A percentile compares a stretch with the other conserved stretches of the same genome.
phyloP scores from a whole-genome alignment of 2,888 invertebrate genomes.

The Poecilus cupreus region DNA sequence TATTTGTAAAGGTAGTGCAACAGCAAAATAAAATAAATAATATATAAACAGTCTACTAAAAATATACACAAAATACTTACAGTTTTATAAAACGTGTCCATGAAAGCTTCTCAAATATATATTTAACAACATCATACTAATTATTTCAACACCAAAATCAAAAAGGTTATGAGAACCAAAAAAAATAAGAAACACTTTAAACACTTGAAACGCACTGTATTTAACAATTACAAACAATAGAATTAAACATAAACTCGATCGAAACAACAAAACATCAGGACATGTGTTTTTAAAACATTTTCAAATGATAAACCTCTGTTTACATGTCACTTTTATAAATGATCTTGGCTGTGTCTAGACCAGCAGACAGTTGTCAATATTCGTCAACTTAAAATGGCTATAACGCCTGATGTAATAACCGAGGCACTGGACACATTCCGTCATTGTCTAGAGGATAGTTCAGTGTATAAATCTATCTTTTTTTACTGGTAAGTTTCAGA shows the following conservation, averaged over 20 bases:
- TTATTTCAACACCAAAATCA: constrained; percentile 46
- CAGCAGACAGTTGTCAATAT: constrained; percentile 80
- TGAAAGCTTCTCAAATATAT: neutral
- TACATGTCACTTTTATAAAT: constrained; percentile 74
- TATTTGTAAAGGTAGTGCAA: neutral
- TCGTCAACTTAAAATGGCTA: constrained; percentile 85
- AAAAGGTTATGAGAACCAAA: constrained; percentile 62
- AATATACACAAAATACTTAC: constrained; percentile 3
- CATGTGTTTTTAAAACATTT: constrained; percentile 67
- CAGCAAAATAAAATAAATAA: no score
- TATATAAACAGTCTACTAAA: no score
- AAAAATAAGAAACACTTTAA: constrained; percentile 51
- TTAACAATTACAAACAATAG: constrained; percentile 36
- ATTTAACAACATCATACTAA: neutral
- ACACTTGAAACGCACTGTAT: constrained; percentile 19
- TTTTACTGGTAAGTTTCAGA: neutral
- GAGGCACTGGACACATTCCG: neutral
- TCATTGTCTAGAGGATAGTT: constrained; percentile 39
- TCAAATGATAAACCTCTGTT: constrained; percentile 68
- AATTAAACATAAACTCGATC: constrained; percentile 61
- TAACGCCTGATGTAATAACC: constrained; percentile 68
- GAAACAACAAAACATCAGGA: no score
- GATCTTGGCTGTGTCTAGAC: constrained; percentile 73
- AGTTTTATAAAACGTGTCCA: neutral
- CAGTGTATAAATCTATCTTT: constrained; percentile 4